These are phyloP conservation scores for Neelides folsomi DNA, from an alignment of 2,888 invertebrate genomes.

Conservation along the genomic window DNA sequence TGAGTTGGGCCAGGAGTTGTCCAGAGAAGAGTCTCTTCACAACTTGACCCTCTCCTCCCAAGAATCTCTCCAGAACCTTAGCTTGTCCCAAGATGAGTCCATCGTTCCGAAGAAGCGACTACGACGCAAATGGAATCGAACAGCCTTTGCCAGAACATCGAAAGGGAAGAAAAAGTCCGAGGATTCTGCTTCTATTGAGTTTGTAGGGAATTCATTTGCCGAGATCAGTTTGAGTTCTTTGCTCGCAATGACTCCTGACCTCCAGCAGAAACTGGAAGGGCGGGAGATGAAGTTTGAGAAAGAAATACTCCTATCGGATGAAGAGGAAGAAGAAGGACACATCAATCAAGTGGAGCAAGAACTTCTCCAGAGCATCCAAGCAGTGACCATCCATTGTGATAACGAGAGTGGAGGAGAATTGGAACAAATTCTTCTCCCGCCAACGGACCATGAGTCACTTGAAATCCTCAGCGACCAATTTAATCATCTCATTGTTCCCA, in stretches of 20 bases:
- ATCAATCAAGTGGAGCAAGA: conserved; percentile 18
- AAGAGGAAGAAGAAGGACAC: not conserved
- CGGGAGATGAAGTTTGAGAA: too few relatives aligned
- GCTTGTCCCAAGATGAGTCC: conserved; percentile 3
- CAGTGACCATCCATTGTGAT: conserved; percentile 22
- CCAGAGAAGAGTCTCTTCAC: not conserved
- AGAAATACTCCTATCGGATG: not conserved
- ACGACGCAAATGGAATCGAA: conserved; percentile 28
- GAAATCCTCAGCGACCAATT: too few relatives aligned
- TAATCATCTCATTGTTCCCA: too few relatives aligned
- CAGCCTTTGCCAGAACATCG: conserved; percentile 25
- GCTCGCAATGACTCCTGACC: not conserved
- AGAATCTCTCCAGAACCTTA: conserved; percentile 5
- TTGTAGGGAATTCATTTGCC: not conserved
- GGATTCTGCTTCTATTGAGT: not conserved
- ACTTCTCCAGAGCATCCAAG: conserved; percentile 28
- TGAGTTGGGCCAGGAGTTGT: not conserved
- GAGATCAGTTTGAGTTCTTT: conserved; percentile 1
- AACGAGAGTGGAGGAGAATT: too few relatives aligned
- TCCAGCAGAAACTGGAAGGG: not conserved
- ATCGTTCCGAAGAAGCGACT: conserved; percentile 10
- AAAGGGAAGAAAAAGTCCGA: conserved; percentile 19
- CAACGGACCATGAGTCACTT: too few relatives aligned
- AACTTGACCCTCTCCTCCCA: too few relatives aligned
- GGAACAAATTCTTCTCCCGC: not conserved